Base-by-base conservation (phyloP, 2,888 invertebrate genomes). In the Caenorhabditis panamensis region DNA sequence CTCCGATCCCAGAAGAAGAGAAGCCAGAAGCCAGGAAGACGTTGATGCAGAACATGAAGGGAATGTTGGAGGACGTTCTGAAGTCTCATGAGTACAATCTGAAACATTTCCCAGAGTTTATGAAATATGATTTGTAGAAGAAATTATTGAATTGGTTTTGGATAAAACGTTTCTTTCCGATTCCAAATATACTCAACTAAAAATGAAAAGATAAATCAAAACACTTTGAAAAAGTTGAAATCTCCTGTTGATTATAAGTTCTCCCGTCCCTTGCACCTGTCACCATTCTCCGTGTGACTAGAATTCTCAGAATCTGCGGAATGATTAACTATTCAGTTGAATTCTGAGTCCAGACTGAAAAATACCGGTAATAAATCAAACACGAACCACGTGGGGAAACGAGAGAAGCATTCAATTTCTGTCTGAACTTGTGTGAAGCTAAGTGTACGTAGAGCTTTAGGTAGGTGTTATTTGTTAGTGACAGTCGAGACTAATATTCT, bases 61-160 rank as follows among this genome's bases (percentile, higher is more conserved):
- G 66, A 11, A 53, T 67, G 16, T 26, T 75, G 31, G 75, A 75
- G 16, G 75, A 75, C 36, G 20, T 54, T 18, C 22, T 75, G 8
- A 53, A 66, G 8, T 26, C 44, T 28, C 75, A 75, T 37, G 66
- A 75, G 0, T 31, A 66, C 18, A 73, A 73, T 41, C 8, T 64
- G 26, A 22, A 56, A n/a, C 44, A 73, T 18, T 73, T 47, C 20
- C 26, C 64, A 4, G 64, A 58, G 6, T 73, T 73, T 51, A 20
- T 63, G 20, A 36, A 26, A 28, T 37, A 18, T 41, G 41, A 53
- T 16, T 11, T 47, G 44, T 47, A 4, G 3, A 54, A 26, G 24
- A 24, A n/a, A n/a, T n/a, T n/a, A n/a, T n/a, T n/a, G n/a, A n/a
- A n/a, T n/a, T n/a, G n/a, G n/a, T n/a, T n/a, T n/a, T n/a, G n/a